Conservation (phyloP, 1,140 invertebrate genomes). For the Lordiphosa clarofinis region DNA sequence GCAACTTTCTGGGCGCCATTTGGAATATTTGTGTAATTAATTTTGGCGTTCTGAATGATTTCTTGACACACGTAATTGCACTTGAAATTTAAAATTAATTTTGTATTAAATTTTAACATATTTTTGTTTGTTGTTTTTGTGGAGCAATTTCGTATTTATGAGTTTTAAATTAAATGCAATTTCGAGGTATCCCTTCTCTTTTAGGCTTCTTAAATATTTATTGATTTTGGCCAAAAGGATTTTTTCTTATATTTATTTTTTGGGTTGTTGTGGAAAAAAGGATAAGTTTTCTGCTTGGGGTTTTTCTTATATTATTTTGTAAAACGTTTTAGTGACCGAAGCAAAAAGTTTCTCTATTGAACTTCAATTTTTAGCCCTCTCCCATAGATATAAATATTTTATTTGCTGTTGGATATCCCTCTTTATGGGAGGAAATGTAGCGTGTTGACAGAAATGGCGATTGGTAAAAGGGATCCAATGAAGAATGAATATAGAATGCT, state of each 20-base stretch:
- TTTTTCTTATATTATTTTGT: conserved; percentile 26
- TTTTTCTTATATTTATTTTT: conserved; percentile 4
- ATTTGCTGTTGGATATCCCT: conserved; percentile 40
- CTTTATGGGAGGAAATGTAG: conserved; percentile 20
- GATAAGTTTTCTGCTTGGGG: conserved; percentile 47
- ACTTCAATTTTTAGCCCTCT: conserved; percentile 52
- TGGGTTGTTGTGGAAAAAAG: conserved; percentile 46
- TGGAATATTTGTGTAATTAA: neutral
- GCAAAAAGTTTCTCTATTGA: conserved; percentile 49
- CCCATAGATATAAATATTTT: conserved; percentile 59
- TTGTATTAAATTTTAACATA: conserved; percentile 60
- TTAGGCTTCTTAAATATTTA: conserved; percentile 66
- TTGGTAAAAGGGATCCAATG: neutral
- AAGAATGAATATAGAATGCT: conserved; percentile 23
- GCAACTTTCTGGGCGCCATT: too few relatives aligned
- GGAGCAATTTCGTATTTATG: conserved; percentile 68
- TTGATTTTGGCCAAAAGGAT: conserved; percentile 52
- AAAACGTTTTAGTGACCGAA: conserved; percentile 63
- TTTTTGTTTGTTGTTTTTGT: too few relatives aligned
- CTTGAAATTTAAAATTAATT: conserved; percentile 58
- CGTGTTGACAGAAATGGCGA: conserved; percentile 30
- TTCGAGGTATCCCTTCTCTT: conserved; percentile 35
- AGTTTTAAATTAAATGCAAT: conserved; percentile 75
- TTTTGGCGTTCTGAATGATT: conserved; percentile 26
- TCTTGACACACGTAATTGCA: conserved; percentile 63